Evolutionary conservation across 1,140 invertebrate species (phyloP).

Genomic region (honey bee (Apis mellifera)): DNA sequence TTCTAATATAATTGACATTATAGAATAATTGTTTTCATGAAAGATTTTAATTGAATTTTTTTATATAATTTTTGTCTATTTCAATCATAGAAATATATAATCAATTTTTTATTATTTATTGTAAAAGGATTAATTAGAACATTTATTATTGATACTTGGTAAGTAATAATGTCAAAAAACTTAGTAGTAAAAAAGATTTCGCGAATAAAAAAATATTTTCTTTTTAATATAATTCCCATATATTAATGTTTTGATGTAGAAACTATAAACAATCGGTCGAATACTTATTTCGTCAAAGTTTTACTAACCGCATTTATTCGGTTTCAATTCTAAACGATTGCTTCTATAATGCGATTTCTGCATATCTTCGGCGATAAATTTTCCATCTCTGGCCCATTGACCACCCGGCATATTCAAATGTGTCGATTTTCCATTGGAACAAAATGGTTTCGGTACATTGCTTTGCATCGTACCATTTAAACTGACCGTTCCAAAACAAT

Average conservation of each 20-base stretch:
- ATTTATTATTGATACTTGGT: background rate
- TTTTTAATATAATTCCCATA: background rate
- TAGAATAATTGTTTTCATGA: too few species aligned
- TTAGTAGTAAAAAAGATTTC: background rate
- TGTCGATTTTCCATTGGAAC: constrained; percentile 82
- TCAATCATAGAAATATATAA: too few species aligned
- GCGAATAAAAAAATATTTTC: background rate
- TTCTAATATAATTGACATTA: too few species aligned
- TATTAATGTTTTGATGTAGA: background rate
- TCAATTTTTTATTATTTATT: too few species aligned
- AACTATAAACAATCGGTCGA: background rate
- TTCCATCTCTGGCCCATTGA: constrained; percentile 85
- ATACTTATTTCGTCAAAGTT: background rate
- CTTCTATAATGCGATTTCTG: constrained; percentile 83
- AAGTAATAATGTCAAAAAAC: background rate
- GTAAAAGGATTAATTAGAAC: background rate
- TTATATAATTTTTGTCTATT: too few species aligned
- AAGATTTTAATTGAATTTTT: too few species aligned
- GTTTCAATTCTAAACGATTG: background rate
- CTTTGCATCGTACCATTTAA: constrained; percentile 88
- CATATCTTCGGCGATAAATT: constrained; percentile 86
- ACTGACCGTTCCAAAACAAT: constrained; percentile 85
- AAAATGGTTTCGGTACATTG: constrained; percentile 87
- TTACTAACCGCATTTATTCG: constrained; percentile 22
- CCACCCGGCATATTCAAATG: constrained; percentile 89